These are phyloP conservation scores for Coleophora flavipennella DNA, from an alignment of 2,888 invertebrate species.

Conservation along the genomic window DNA sequence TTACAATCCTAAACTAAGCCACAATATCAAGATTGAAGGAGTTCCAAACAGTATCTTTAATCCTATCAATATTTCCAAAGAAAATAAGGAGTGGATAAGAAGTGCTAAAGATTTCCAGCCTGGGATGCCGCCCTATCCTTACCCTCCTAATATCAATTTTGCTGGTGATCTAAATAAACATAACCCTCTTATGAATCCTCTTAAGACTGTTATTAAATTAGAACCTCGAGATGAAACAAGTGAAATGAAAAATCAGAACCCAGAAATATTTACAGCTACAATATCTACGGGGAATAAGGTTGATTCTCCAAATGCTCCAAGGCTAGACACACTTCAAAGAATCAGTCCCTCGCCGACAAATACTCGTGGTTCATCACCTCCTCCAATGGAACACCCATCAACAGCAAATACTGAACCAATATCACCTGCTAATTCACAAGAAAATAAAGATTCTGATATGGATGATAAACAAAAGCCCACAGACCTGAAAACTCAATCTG, in stretches of 20 bases:
- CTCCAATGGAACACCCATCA: conserved; percentile 56
- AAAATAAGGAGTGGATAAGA: too few relatives aligned
- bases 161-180: conserved; percentile 57
- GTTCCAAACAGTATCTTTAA: conserved; percentile 54
- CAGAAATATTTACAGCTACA: conserved; percentile 67
- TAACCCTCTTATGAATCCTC: conserved; percentile 54
- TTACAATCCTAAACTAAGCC: conserved; percentile 55
- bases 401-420: conserved; percentile 56
- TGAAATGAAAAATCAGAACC: conserved; percentile 61
- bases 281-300: conserved; percentile 56
- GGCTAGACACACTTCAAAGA: conserved; percentile 54
- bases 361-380: conserved; percentile 49
- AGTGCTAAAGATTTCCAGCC: conserved; percentile 55
- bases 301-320: conserved; percentile 54
- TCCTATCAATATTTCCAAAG: conserved; percentile 58
- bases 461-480: conserved; percentile 61
- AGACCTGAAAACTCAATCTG: conserved; percentile 55
- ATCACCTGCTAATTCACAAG: conserved; percentile 59
- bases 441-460: conserved; percentile 52
- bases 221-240: conserved; percentile 63
- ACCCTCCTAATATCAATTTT: conserved; percentile 53
- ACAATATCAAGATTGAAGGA: conserved; percentile 62
- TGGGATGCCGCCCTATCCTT: conserved; percentile 54
- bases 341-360: conserved; percentile 63
- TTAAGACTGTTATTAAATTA: conserved; percentile 65